Base-by-base conservation (phyloP, 1,140 invertebrate species). In the Anadara kagoshimensis region DNA sequence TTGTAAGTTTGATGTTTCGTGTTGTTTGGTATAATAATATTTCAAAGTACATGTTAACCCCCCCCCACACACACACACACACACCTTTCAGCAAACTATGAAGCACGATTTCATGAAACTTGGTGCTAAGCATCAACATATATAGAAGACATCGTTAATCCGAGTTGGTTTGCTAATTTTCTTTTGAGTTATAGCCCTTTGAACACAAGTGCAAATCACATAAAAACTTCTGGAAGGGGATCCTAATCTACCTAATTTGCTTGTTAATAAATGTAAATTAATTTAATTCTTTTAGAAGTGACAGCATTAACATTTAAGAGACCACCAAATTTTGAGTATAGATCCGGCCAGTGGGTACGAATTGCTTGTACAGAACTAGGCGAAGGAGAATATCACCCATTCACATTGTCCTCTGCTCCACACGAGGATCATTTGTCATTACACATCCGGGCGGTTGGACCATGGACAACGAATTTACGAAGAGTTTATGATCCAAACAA, bases 381-480 rank as follows among this genome's bases (percentile, higher is more conserved):
- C 65, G 93, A 94, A 24, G 93, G 95, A 74, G 98, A 99, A 87
- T 98, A 96, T 89, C 98, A 99, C 89, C 98, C 97, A 0, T 98
- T 99, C 83, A 99, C 98, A 0, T 88, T 99, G 43, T 99, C 98
- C 0, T 99, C 97, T 16, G 97, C 97, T 0, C 98, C 98, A 0
- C 98, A 99, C 83, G 97, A 99, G 87, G 97, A 98, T 87, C 97
- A 94, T 85, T 90, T 99, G 0, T 97, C 96, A 5, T 97, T 98
- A 80, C 97, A 99, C 87, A 98, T 99, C 75, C 98, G 99, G 73
- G 89, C 83, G 43, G 79, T 85, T 12, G 98, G 98, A 0, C 98
- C 98, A 0, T 99, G 98, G 97, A 99, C 98, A 0, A 98, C 96
- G 96, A 99, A 99, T 85, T 88, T 99, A 1, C 91, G 98, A 53